These are phyloP conservation scores for Pogona vitticeps DNA, from an alignment of 2,113 vertebrate species.

Conservation along the genomic window DNA sequence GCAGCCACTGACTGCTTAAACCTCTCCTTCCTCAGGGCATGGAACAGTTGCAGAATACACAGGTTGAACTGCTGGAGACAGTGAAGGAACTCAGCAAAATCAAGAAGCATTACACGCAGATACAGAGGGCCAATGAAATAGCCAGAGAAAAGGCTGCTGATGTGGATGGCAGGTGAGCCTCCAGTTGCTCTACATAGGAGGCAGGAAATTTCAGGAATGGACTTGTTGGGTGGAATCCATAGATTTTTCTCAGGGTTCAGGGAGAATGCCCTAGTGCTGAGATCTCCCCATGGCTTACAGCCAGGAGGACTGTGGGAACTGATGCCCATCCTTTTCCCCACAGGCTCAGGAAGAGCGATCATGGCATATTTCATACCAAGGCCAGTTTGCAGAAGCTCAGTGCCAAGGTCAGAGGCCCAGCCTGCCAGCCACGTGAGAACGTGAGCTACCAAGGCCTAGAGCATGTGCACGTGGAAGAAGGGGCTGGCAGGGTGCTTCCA, in stretches of 20 bases:
- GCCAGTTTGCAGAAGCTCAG: conserved; percentile 85
- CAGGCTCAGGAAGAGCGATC: conserved; percentile 85
- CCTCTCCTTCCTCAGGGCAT: conserved; percentile 71
- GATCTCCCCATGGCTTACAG: not conserved
- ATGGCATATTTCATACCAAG: conserved; percentile 88
- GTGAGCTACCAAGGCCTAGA: too few relatives aligned
- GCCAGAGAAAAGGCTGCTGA: conserved; percentile 87
- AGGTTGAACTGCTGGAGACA: conserved; percentile 84
- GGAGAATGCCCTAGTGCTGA: not conserved
- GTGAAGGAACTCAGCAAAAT: conserved; percentile 85
- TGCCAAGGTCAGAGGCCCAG: conserved; percentile 76
- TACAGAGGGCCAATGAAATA: conserved; percentile 78
- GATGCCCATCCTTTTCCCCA: fast-evolving
- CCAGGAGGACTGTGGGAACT: not conserved
- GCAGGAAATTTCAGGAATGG: not conserved
- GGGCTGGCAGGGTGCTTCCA: not conserved
- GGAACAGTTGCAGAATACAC: conserved; percentile 82
- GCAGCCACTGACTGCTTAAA: not conserved
- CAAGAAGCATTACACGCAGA: conserved; percentile 85
- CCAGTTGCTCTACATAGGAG: not conserved
- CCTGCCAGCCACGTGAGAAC: not conserved
- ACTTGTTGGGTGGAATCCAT: too few relatives aligned
- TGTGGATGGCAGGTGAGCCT: conserved; percentile 81
- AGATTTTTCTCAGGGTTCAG: not conserved
- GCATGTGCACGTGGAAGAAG: too few relatives aligned